Base-by-base conservation (phyloP, 2,113 vertebrate species). In the Calyptomena viridis region DNA sequence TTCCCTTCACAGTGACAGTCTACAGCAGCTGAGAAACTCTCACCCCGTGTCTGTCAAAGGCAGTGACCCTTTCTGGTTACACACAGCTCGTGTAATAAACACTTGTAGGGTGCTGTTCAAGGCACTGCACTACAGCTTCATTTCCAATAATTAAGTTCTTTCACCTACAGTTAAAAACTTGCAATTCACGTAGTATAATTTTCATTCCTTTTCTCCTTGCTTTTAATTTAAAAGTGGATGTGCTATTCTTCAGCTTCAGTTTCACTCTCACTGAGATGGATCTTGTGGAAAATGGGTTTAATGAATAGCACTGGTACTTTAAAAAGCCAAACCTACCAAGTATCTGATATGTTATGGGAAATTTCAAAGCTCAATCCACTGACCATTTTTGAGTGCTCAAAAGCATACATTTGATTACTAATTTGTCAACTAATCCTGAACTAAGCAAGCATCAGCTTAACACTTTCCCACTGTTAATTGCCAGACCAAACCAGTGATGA, bases 101-200 rank as follows among this genome's bases (percentile, higher is more conserved):
- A 31, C 35, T 44, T 18, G 25, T 2, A 16, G n/a, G 69, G 37
- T 6, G 19, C n/a, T 40, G 33, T 20, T 78, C 46, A 52, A 81
- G 72, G 31, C 67, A 35, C 35, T 47, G 22, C 83, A 56, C 11
- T 28, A 52, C 22, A 56, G 47, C 21, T 80, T 40, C 24, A 52
- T 37, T 77, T 76, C 39, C 25, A 76, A 73, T 14, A 84, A 71
- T 6, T 16, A 42, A 73, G 44, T 49, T 69, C 8, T 42, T 66
- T 23, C 25, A 72, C 35, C 17, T 52, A 39, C 33, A 20, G 14
- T 24, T 24, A 40, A 87, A 68, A 66, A 62, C 6, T 13, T 56
- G 35, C 0, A 2, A 28, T n/a, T 74, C 18, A 55, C 0, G 0
- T 2, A 17, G 17, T 9, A 5, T 23, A 44, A 11, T 10, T 60